phyloP scores from a whole-genome alignment of 2,113 vertebrate genomes.

The Lepidothrix coronata region DNA sequence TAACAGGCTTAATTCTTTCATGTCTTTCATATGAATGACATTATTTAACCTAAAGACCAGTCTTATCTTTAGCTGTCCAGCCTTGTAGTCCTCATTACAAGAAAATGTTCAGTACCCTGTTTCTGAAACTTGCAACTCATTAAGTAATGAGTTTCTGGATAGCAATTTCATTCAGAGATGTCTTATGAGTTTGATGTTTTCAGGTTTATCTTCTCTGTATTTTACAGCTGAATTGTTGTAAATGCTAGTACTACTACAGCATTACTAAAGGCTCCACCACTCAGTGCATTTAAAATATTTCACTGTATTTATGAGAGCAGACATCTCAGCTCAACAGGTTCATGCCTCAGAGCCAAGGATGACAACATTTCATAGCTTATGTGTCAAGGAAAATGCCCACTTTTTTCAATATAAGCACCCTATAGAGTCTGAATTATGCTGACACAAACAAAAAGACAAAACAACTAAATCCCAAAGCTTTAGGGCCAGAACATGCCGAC shows the following conservation, averaged over 20 bases:
- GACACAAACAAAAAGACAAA: not conserved
- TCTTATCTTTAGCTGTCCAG: not conserved
- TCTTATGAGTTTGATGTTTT: not conserved
- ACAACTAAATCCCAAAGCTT: not conserved
- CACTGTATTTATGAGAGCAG: not conserved
- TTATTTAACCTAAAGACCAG: not conserved
- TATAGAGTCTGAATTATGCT: not conserved
- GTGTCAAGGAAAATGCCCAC: not conserved
- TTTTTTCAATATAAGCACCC: not conserved
- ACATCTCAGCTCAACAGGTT: not conserved
- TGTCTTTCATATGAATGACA: not conserved
- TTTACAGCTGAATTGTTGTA: not conserved
- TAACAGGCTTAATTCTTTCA: not conserved
- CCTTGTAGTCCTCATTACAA: not conserved
- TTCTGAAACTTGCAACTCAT: not conserved
- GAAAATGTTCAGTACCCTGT: not conserved
- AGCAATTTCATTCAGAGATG: not conserved
- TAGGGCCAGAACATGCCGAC: not conserved
- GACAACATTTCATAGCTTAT: not conserved
- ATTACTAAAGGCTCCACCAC: not conserved
- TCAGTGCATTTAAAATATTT: not conserved
- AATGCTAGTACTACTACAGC: not conserved
- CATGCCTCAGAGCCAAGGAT: not conserved
- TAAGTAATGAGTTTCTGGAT: not conserved
- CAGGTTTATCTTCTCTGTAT: not conserved